Evolutionary conservation across 1,140 invertebrate genomes (phyloP).

Genomic region (Rhopalosiphum padi): DNA sequence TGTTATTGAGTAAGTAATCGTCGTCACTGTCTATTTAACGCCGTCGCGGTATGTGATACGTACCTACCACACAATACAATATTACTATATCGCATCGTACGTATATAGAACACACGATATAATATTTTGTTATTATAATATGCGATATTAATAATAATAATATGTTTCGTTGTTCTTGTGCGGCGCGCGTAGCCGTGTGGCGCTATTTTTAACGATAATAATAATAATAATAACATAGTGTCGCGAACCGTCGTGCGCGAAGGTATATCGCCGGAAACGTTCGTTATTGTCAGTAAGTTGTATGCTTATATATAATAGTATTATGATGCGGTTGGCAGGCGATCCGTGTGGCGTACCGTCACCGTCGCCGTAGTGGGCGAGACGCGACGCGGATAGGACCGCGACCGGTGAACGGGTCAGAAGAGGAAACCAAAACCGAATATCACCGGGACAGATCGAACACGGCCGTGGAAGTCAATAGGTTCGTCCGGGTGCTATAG

Average conservation of each 20-base stretch:
- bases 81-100: neutral
- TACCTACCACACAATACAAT: too few relatives aligned
- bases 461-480: neutral
- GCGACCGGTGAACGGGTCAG: neutral
- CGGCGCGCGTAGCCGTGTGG: neutral
- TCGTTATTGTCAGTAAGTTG: neutral
- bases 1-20: neutral
- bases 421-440: neutral
- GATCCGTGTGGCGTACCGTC: neutral
- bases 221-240: neutral
- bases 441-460: neutral
- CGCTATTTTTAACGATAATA: neutral
- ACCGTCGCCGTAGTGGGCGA: neutral
- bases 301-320: neutral
- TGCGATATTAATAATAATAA: neutral
- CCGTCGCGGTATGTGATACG: neutral
- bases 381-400: neutral
- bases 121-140: neutral
- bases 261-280: neutral
- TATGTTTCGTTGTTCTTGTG: neutral
- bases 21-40: neutral
- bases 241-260: neutral
- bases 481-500: slow-evolving; percentile 1
- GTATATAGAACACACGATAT: too few relatives aligned
- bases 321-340: slow-evolving; percentile 20